Base-by-base conservation (phyloP, 2,888 invertebrate genomes). In the Ochlodes sylvanus region DNA sequence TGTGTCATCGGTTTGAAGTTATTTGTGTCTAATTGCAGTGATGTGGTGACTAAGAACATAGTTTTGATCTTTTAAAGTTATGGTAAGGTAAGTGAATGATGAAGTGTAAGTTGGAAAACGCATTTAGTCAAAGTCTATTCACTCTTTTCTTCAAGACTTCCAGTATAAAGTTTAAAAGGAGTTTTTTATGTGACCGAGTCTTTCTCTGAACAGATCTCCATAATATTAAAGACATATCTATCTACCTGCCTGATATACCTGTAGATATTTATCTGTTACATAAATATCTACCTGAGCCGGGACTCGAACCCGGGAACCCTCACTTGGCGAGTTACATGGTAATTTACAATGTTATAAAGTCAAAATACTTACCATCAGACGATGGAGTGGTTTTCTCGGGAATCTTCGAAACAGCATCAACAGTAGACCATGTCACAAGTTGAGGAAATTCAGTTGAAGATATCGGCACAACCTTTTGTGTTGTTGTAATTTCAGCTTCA, bases 381-480 rank as follows among this genome's bases (percentile, higher is more conserved):
- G 62, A 17, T 4, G 63, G 42, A 9, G 68, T 62, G 2, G 62
- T 62, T 14, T 56, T 61, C 15, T 82, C 84, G 1, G 89, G 84
- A 0, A 79, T 73, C 70, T 86, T 87, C 0, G 87, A 84, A 0
- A 72, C 80, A 17, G 81, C 74, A 55, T 92, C 93, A 12, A 93
- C 84, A 0, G 78, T 87, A 17, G 94, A 94, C 94, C 94, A 94
- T 4, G 95, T 95, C 3, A 94, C 93, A 0, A 94, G 80, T 5
- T 87, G 84, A 7, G 86, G 86, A 62, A 79, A 87, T 3, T 86
- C 86, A 7, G 86, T 87, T 6, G 87, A 78, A 50, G 81, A 76
- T 14, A 79, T 72, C 69, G 79, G 70, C 9, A 60, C 47, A 12
- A 56, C 7, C 15, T 68, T 57, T 17, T 61, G 15, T 42, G 75